phyloP scores from a whole-genome alignment of 2,888 invertebrate genomes.

The Lepidochitona cinerea region DNA sequence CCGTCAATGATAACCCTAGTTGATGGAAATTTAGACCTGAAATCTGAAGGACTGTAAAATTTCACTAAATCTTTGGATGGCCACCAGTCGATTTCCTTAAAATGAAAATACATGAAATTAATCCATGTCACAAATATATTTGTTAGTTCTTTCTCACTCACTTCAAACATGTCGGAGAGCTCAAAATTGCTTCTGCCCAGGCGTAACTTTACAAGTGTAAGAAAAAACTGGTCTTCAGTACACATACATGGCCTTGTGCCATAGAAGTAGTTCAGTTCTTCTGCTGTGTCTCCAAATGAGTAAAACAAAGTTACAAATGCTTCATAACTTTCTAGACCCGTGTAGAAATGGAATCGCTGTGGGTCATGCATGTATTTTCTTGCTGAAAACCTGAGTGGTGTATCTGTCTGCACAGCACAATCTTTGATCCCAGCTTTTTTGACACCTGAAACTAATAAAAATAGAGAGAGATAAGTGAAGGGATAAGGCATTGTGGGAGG shows the following conservation, averaged over 20 bases:
- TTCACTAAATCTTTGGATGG: constrained; percentile 3
- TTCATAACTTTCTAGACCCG: not conserved
- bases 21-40: constrained; percentile 12
- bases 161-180: not conserved
- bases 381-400: too few species aligned
- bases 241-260: not conserved
- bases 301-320: not conserved
- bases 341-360: constrained; percentile 5
- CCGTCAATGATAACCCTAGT: constrained; percentile 20
- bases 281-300: not conserved
- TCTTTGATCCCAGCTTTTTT: too few species aligned
- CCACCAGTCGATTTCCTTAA: constrained; percentile 16
- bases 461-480: too few species aligned
- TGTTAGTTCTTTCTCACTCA: not conserved
- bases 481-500: too few species aligned
- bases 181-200: not conserved
- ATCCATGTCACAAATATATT: constrained; percentile 23
- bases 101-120: constrained; percentile 17
- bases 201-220: constrained; percentile 18
- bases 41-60: constrained; percentile 15
- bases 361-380: not conserved
- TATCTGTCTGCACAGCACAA: too few species aligned
- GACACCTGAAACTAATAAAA: too few species aligned
- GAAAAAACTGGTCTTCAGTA: constrained; percentile 9
- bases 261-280: constrained; percentile 2